Conservation (phyloP, 2,888 invertebrate genomes). For the Clusia tigrina region DNA sequence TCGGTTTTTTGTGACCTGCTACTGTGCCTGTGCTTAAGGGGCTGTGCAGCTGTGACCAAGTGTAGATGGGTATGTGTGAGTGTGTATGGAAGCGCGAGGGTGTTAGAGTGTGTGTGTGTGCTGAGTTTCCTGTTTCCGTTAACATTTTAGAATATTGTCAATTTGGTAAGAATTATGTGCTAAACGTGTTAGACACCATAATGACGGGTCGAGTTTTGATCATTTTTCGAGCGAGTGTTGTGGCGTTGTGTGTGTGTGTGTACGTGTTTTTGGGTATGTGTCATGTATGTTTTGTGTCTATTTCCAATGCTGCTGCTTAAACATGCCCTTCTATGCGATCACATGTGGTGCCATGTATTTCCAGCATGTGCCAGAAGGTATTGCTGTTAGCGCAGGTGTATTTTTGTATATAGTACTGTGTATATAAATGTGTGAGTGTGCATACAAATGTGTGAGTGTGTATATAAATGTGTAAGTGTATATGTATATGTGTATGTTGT, state of each 20-base stretch:
- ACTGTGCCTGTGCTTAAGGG: neutral
- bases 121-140: conserved; percentile 35
- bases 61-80: neutral
- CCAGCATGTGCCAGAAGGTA: too few species aligned
- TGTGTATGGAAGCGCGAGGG: neutral
- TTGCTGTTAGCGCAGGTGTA: too few species aligned
- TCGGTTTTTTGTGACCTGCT: neutral
- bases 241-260: conserved; percentile 8
- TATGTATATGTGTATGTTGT: neutral
- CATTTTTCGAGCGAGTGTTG: conserved; percentile 1
- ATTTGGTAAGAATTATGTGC: conserved; percentile 44
- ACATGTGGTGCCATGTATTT: too few species aligned
- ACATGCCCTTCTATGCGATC: too few species aligned
- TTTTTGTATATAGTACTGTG: conserved; percentile 34
- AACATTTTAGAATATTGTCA: conserved; percentile 45
- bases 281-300: too few species aligned
- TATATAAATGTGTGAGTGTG: conserved; percentile 21
- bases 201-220: conserved; percentile 34
- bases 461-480: neutral
- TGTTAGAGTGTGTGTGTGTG: conserved; percentile 3
- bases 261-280: neutral
- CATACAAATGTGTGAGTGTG: conserved; percentile 16
- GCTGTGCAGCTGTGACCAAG: too few species aligned
- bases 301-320: too few species aligned
- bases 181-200: conserved; percentile 44